Evolutionary conservation across 2,888 invertebrate genomes (phyloP).

Genomic region (Amaurobius ferox): DNA sequence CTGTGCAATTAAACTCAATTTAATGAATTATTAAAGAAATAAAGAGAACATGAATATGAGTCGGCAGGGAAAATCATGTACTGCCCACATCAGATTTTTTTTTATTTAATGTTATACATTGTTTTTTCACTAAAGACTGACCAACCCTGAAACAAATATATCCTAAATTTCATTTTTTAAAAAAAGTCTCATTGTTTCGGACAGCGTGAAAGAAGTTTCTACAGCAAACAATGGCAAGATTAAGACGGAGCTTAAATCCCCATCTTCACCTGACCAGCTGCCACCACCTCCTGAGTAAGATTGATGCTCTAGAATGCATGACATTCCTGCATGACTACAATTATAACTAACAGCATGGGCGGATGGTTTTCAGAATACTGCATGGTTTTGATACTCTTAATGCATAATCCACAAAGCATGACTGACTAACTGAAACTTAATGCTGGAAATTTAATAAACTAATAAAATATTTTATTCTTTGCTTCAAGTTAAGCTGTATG

Average conservation of each 20-base stretch:
- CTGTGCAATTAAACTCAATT: no score
- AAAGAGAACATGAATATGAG: no score
- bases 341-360: neutral
- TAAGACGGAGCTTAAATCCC: slow-evolving; percentile 52
- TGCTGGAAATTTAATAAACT: no score
- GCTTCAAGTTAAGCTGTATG: no score
- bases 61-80: no score
- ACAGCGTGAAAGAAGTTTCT: slow-evolving; percentile 66
- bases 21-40: no score
- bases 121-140: no score
- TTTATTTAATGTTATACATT: no score
- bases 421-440: no score
- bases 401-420: no score
- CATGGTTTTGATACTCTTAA: neutral
- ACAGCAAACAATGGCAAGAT: slow-evolving; percentile 67
- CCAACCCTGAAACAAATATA: neutral
- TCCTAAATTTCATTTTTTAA: neutral
- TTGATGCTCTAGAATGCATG: neutral
- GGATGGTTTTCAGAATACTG: neutral
- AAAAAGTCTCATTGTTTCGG: neutral
- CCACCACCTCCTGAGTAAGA: slow-evolving; percentile 65
- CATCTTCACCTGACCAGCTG: slow-evolving; percentile 56
- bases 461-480: no score
- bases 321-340: neutral
- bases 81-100: no score